Evolutionary conservation across 2,113 vertebrate genomes (phyloP).

Genomic region (Hippocampus guttulatus): DNA sequence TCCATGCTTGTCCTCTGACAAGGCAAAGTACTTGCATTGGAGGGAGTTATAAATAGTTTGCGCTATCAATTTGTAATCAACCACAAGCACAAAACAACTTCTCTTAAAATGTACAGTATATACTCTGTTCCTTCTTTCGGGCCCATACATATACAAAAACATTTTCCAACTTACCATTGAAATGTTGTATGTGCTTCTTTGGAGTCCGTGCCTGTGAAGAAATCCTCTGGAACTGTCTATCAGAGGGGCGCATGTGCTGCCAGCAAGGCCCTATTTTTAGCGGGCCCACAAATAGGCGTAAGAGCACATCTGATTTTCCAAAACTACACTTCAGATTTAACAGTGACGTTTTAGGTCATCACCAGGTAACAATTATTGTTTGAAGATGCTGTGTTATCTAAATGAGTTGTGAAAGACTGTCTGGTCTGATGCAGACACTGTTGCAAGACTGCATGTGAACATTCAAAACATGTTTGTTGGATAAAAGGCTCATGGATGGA

Average conservation of each 20-base stretch:
- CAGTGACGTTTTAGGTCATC: constrained; percentile 27
- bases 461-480: constrained; percentile 31
- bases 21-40: constrained; percentile 49
- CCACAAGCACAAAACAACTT: constrained; percentile 25
- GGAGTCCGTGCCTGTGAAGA: constrained; percentile 57
- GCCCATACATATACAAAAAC: constrained; percentile 16
- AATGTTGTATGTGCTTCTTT: constrained; percentile 59
- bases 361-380: background rate
- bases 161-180: constrained; percentile 65
- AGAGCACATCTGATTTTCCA: constrained; percentile 73
- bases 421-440: constrained; percentile 2
- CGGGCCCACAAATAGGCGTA: constrained; percentile 74
- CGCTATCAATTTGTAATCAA: constrained; percentile 51
- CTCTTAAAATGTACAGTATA: background rate
- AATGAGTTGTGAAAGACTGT: background rate
- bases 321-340: constrained; percentile 58
- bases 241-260: constrained; percentile 73
- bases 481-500: constrained; percentile 10
- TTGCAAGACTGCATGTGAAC: constrained; percentile 4
- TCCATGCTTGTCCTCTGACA: constrained; percentile 43
- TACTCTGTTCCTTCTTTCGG: constrained; percentile 13
- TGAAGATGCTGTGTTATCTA: background rate
- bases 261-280: constrained; percentile 75
- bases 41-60: constrained; percentile 71
- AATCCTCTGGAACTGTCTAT: constrained; percentile 71